These are phyloP conservation scores for Chaenocephalus aceratus DNA, from an alignment of 2,113 vertebrate species.

Conservation along the genomic window DNA sequence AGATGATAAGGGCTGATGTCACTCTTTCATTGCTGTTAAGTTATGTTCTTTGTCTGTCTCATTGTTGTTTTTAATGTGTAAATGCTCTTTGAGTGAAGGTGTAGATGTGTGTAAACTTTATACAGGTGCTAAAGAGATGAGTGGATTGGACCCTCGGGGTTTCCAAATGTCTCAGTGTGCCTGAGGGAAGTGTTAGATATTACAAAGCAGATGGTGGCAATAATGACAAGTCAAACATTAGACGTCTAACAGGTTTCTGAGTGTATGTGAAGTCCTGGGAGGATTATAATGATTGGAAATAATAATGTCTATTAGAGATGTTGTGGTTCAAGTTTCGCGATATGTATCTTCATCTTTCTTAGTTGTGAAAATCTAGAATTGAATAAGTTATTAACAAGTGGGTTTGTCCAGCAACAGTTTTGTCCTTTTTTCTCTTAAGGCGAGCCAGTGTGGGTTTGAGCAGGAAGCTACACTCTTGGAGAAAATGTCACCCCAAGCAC, in stretches of 20 bases:
- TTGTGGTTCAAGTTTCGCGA: constrained; percentile 12
- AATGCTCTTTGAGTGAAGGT: not conserved
- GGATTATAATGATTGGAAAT: constrained; percentile 31
- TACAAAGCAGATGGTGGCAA: constrained; percentile 43
- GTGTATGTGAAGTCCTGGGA: constrained; percentile 1
- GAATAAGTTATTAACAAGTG: constrained; percentile 7
- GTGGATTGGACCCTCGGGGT: constrained; percentile 48
- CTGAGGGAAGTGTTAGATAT: constrained; percentile 41
- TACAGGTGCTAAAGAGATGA: constrained; percentile 42
- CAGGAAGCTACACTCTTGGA: constrained; percentile 91
- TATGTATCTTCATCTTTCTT: constrained; percentile 4
- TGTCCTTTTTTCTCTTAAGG: constrained; percentile 73
- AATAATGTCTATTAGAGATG: not conserved
- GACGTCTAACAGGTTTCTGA: constrained; percentile 55
- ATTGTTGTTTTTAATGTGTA: constrained; percentile 7
- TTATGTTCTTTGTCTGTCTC: not conserved
- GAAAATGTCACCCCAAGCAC: constrained; percentile 83
- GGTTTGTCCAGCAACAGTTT: constrained; percentile 56
- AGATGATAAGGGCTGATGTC: not conserved
- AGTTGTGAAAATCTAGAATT: constrained; percentile 14
- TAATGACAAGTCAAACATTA: constrained; percentile 61
- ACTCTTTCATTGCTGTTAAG: not conserved
- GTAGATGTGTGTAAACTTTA: constrained; percentile 34
- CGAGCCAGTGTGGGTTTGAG: constrained; percentile 83
- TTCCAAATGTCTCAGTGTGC: constrained; percentile 43